A percentile compares a stretch with the other conserved stretches of the same genome.
phyloP scores from a whole-genome alignment of 2,113 vertebrate species.

The Eolophus roseicapilla region DNA sequence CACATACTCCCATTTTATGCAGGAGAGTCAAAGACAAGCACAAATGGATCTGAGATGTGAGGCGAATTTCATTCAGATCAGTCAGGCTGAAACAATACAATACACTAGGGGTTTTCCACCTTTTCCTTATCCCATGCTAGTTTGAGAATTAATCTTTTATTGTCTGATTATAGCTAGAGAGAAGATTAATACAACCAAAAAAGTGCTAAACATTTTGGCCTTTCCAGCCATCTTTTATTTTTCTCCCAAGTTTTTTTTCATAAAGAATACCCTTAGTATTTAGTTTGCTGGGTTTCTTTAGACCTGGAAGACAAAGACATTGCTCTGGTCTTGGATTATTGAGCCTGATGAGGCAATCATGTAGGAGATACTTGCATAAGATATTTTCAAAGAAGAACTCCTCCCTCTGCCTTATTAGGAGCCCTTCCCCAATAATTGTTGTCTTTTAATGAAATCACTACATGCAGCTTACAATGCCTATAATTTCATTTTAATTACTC shows the following conservation, averaged over 20 bases:
- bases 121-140: background rate
- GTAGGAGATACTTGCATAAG: background rate
- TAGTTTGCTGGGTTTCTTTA: background rate
- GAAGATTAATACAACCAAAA: background rate
- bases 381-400: background rate
- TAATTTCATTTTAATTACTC: slow-evolving; percentile 60
- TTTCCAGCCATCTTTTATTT: background rate
- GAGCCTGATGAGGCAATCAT: background rate
- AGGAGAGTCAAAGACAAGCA: background rate
- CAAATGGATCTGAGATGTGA: background rate
- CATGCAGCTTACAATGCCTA: background rate
- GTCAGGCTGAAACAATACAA: background rate
- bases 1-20: background rate
- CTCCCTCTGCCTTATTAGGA: background rate
- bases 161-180: background rate
- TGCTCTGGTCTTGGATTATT: background rate
- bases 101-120: background rate
- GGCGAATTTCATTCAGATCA: background rate
- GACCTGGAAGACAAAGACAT: background rate
- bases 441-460: slow-evolving; percentile 16
- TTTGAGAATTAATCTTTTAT: background rate
- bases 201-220: background rate
- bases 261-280: background rate
- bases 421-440: background rate
- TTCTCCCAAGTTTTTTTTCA: background rate